Base-by-base conservation (phyloP, 1,140 invertebrate species). In the Hestina assimilis region DNA sequence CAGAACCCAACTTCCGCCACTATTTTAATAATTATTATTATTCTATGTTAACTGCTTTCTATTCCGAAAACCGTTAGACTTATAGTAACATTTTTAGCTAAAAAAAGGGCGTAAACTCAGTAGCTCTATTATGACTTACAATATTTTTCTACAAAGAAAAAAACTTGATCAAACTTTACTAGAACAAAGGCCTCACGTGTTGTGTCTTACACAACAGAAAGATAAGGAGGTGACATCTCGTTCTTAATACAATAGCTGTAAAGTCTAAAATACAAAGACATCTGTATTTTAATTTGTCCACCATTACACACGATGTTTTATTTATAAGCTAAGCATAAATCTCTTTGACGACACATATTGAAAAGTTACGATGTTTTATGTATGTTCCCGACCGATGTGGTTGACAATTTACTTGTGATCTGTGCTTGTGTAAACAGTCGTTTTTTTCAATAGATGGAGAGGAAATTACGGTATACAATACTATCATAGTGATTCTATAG, bases 251-350 rank as follows among this genome's bases (percentile, higher is more conserved):
- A 35, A 35, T 8, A 8, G 31, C 14, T 8, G 14, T 35, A 35
- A n/a, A 35, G 7, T 12, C 31, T 35, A 35, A 6, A 35, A 35
- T 35, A 14, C 31, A 35, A 35, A 12, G 12, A 5, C 14, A 17
- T 35, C 1, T 35, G 15, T 35, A 8, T 35, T 35, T 35, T 35
- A 35, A 35, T 35, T 35, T 35, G 31, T 15, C 31, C 31, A 35
- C 31, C 12, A 6, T 31, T 17, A 35, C 14, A 35, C 31, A 15
- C 15, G 31, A 35, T 35, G 14, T 35, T 35, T 35, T 35, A 35
- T 35, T 35, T 35, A 35, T 35, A 35, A 35, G 31, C 5, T 35
- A 35, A 38, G 33, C 33, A 38, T 38, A 38, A 38, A 38, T 38
- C 33, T 38, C 11, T 38, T 38, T 17, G 9, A 17, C 33, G 33